phyloP scores from a whole-genome alignment of 2,113 vertebrate genomes.

The Miniopterus natalensis region DNA sequence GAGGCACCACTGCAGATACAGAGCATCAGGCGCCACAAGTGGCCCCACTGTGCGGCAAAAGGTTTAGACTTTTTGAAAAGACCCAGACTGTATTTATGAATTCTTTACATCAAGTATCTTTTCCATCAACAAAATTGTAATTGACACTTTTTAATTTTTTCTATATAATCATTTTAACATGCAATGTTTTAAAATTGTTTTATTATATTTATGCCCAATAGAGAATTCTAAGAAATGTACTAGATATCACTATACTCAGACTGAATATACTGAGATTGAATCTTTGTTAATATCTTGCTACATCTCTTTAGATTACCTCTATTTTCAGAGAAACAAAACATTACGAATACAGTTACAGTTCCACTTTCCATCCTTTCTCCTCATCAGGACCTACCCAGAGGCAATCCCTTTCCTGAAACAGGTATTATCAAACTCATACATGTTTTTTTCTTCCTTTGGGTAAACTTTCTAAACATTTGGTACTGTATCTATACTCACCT shows the following conservation, averaged over 20 bases:
- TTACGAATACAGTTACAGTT: not conserved
- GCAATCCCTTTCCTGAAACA: not conserved
- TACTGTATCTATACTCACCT: not conserved
- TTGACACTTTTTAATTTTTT: constrained; percentile 14
- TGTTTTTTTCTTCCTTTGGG: not conserved
- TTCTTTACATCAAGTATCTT: not conserved
- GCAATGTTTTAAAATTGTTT: not conserved
- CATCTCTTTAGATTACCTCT: not conserved
- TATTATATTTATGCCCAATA: not conserved
- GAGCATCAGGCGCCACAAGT: not conserved
- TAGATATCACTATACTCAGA: not conserved
- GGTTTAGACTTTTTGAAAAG: not conserved
- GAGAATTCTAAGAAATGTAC: not conserved
- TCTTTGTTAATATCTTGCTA: constrained; percentile 45
- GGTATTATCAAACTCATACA: not conserved
- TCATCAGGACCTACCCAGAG: not conserved
- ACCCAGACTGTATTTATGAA: not conserved
- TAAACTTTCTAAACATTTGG: constrained; percentile 22
- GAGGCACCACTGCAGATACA: not conserved
- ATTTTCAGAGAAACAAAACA: constrained; percentile 17
- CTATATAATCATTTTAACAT: not conserved
- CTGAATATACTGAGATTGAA: not conserved
- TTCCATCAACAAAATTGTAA: not conserved
- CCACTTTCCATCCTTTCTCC: not conserved
- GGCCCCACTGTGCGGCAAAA: not conserved